Conservation (phyloP, 2,888 invertebrate genomes). For the Carabus problematicus region DNA sequence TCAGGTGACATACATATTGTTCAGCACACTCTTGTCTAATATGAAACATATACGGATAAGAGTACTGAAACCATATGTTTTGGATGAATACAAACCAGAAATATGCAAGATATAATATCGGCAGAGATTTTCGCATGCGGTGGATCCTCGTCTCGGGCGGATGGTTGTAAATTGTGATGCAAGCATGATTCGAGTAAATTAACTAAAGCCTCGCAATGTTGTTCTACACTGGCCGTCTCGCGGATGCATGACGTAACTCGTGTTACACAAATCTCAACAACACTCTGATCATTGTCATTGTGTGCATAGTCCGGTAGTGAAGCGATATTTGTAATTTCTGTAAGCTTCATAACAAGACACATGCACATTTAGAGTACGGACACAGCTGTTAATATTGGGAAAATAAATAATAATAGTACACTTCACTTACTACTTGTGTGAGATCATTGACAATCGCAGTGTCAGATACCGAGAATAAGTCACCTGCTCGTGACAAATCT, state of each 20-base stretch:
- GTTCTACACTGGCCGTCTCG: slow-evolving; percentile 86
- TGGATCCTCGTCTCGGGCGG: slow-evolving; percentile 82
- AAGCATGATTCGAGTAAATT: slow-evolving; percentile 86
- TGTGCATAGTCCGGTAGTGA: slow-evolving; percentile 82
- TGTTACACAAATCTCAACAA: slow-evolving; percentile 94
- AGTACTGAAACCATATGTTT: background rate
- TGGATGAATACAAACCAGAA: slow-evolving; percentile 71
- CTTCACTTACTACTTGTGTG: slow-evolving; percentile 77
- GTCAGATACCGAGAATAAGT: slow-evolving; percentile 88
- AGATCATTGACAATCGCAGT: slow-evolving; percentile 84
- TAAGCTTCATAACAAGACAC: slow-evolving; percentile 62
- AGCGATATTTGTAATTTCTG: slow-evolving; percentile 81
- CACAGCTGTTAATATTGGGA: slow-evolving; percentile 6
- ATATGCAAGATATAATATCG: slow-evolving; percentile 93
- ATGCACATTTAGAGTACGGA: slow-evolving; percentile 14
- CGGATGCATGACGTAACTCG: slow-evolving; percentile 89
- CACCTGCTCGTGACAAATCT: slow-evolving; percentile 89
- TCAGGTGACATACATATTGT: slow-evolving; percentile 48
- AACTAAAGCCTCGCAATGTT: slow-evolving; percentile 84
- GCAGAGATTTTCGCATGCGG: slow-evolving; percentile 97
- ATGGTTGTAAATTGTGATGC: slow-evolving; percentile 85
- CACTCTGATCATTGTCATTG: slow-evolving; percentile 91
- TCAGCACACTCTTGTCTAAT: slow-evolving; percentile 47
- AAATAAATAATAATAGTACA: slow-evolving; percentile 2
- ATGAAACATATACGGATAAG: background rate